Evolutionary conservation across 2,113 vertebrate genomes (phyloP).

Genomic region (Menura novaehollandiae): DNA sequence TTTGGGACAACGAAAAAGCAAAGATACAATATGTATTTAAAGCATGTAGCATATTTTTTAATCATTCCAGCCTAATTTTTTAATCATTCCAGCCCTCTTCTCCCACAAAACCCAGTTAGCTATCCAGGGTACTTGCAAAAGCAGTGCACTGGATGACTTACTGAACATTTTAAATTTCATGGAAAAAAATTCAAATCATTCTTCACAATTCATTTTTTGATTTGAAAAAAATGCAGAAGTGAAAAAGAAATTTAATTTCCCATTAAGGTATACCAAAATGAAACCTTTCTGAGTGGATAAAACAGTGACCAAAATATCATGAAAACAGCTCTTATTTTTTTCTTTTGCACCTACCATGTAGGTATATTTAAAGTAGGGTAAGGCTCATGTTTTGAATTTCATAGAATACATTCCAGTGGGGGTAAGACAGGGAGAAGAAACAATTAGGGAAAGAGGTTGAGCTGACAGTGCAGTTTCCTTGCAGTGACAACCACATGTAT

Average conservation of each 20-base stretch:
- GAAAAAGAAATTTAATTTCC: conserved; percentile 2
- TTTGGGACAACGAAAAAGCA: background rate
- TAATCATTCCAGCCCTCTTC: background rate
- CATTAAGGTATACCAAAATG: background rate
- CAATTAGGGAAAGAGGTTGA: conserved; percentile 13
- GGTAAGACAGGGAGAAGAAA: conserved; percentile 27
- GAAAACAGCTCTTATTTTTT: background rate
- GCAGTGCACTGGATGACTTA: background rate
- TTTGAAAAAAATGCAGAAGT: conserved; percentile 16
- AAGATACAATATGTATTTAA: background rate
- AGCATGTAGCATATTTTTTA: background rate
- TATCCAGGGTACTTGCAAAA: background rate
- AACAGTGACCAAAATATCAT: background rate
- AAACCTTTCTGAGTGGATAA: background rate
- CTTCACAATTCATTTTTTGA: background rate
- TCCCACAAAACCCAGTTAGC: background rate
- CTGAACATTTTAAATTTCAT: background rate
- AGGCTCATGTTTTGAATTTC: conserved; percentile 39
- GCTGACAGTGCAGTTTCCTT: conserved; percentile 70
- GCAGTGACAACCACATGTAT: conserved; percentile 64
- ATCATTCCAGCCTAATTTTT: background rate
- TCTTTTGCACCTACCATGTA: background rate
- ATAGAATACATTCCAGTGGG: background rate
- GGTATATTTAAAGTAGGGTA: conserved; percentile 43
- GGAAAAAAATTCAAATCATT: background rate